A percentile compares a stretch with the other conserved stretches of the same genome.
These are phyloP conservation scores for Tyria jacobaeae DNA, from an alignment of 2,888 invertebrate genomes.

Conservation along the genomic window DNA sequence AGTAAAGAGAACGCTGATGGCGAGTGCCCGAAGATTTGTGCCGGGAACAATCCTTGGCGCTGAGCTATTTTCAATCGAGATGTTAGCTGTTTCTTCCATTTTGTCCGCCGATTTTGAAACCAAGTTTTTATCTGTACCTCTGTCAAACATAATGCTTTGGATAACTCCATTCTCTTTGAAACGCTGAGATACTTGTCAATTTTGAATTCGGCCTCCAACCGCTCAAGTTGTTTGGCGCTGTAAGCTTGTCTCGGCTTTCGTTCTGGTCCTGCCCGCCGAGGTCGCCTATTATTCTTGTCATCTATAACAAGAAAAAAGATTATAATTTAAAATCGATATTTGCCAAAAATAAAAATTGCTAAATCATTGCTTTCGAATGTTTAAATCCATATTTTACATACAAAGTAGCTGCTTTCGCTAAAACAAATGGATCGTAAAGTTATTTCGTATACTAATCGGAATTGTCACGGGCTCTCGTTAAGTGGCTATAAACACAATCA, in stretches of 20 bases:
- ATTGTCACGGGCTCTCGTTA: slow-evolving; percentile 81
- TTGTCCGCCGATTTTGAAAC: slow-evolving; percentile 98
- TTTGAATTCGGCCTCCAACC: slow-evolving; percentile 97
- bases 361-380: slow-evolving; percentile 42
- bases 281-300: slow-evolving; percentile 92
- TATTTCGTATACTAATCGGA: slow-evolving; percentile 84
- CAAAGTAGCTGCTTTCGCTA: slow-evolving; percentile 81
- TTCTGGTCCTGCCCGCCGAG: slow-evolving; percentile 95
- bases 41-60: slow-evolving; percentile 92
- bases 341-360: slow-evolving; percentile 34
- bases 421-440: slow-evolving; percentile 73
- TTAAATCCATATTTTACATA: slow-evolving; percentile 56
- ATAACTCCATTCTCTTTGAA: slow-evolving; percentile 97
- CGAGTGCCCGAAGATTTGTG: slow-evolving; percentile 89
- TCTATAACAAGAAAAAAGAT: slow-evolving; percentile 80
- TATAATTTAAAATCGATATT: slow-evolving; percentile 19
- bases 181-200: slow-evolving; percentile 98
- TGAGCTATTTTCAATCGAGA: slow-evolving; percentile 96
- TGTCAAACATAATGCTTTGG: slow-evolving; percentile 94
- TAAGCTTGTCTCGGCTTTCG: slow-evolving; percentile 98
- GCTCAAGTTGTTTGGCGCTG: slow-evolving; percentile 96
- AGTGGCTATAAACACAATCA: slow-evolving; percentile 86
- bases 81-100: slow-evolving; percentile 99
- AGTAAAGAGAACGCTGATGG: slow-evolving; percentile 88
- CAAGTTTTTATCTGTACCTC: slow-evolving; percentile 99